Evolutionary conservation across 2,113 vertebrate species (phyloP).

Genomic region (Macquaria ambigua): DNA sequence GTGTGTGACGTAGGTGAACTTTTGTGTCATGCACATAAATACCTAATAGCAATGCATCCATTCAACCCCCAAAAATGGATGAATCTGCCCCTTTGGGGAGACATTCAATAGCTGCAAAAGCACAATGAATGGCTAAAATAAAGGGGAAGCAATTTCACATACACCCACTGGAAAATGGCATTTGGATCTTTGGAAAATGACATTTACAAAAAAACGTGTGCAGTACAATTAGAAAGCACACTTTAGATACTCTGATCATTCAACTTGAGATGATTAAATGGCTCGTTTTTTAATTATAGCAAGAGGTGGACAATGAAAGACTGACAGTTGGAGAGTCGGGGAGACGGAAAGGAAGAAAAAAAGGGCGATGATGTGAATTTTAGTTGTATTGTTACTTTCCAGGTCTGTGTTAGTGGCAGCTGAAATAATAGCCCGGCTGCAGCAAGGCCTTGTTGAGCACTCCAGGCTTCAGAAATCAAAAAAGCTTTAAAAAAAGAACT

Average conservation of each 20-base stretch:
- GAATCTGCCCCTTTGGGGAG: conserved; percentile 77
- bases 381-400: conserved; percentile 61
- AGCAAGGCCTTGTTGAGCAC: conserved; percentile 38
- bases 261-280: conserved; percentile 75
- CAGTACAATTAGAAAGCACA: conserved; percentile 77
- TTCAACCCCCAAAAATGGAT: conserved; percentile 82
- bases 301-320: conserved; percentile 66
- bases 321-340: conserved; percentile 48
- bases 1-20: conserved; percentile 60
- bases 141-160: conserved; percentile 86
- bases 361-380: conserved; percentile 40
- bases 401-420: conserved; percentile 27
- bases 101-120: conserved; percentile 84
- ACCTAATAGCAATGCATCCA: conserved; percentile 61
- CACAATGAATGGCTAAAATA: conserved; percentile 85
- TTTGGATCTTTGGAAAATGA: conserved; percentile 84
- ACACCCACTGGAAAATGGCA: conserved; percentile 80
- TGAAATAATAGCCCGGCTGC: conserved; percentile 54
- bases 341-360: conserved; percentile 48
- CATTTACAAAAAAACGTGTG: conserved; percentile 74
- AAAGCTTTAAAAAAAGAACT: conserved; percentile 33
- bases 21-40: conserved; percentile 65
- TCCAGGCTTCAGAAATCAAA: conserved; percentile 39
- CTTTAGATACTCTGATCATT: conserved; percentile 73
- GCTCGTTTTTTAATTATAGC: conserved; percentile 60